Conservation (phyloP, 2,888 invertebrate genomes). For the Trissolcus brochymenae region DNA sequence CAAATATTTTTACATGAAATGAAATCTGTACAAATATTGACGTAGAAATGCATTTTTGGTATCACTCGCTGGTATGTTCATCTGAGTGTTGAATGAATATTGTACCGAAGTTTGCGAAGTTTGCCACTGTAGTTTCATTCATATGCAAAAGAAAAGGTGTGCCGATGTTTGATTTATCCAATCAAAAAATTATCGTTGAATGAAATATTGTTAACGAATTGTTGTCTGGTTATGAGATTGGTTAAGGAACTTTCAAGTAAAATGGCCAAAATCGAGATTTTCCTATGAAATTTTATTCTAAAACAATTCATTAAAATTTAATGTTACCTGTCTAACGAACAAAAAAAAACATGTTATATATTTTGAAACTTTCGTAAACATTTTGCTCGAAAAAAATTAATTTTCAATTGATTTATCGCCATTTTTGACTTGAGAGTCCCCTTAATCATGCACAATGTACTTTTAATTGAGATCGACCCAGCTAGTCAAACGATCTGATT, state of each 20-base stretch:
- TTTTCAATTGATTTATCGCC: no score
- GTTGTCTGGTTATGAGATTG: no score
- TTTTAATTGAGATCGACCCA: constrained; percentile 17
- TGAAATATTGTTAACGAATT: background rate
- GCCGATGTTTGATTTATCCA: background rate
- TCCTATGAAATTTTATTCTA: no score
- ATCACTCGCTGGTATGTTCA: constrained; percentile 11
- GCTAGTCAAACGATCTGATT: constrained; percentile 20
- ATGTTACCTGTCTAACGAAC: no score
- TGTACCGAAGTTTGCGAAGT: background rate
- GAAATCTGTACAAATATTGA: constrained; percentile 7
- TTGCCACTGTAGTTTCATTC: no score
- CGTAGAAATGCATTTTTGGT: constrained; percentile 18
- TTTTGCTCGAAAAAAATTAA: no score
- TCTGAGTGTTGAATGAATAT: constrained; percentile 7
- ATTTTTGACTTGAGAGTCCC: background rate
- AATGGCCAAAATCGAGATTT: no score
- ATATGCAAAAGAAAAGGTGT: background rate
- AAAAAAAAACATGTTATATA: no score
- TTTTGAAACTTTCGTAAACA: no score
- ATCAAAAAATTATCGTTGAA: background rate
- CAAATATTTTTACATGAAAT: constrained; percentile 23
- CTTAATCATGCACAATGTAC: constrained; percentile 21
- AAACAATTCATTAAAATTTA: no score
- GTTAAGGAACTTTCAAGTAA: no score